Conservation (phyloP, 2,113 vertebrate genomes). For the Melanerpes aurifrons region DNA sequence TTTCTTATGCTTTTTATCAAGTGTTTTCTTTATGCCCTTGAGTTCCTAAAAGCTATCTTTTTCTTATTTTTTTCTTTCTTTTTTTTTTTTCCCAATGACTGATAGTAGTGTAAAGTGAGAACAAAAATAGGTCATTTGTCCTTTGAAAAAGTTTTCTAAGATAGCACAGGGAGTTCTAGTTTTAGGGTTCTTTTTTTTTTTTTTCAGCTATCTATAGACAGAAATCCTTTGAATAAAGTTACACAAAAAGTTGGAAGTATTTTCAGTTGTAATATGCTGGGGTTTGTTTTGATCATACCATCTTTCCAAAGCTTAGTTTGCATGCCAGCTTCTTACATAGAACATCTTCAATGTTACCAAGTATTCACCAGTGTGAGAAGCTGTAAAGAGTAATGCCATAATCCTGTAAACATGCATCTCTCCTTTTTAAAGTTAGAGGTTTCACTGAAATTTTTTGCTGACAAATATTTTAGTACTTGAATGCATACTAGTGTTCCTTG, state of each 20-base stretch:
- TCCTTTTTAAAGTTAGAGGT: not conserved
- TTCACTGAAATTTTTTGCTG: not conserved
- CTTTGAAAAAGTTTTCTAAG: constrained; percentile 62
- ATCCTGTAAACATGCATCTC: not conserved
- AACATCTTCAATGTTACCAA: not conserved
- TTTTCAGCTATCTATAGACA: not conserved
- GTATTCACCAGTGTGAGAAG: not conserved
- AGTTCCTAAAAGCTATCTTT: constrained; percentile 31
- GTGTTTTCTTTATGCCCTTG: constrained; percentile 5
- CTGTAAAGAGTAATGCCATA: not conserved
- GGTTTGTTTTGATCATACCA: not conserved
- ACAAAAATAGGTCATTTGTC: constrained; percentile 41
- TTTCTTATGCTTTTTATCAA: not conserved
- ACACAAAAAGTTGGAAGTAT: not conserved
- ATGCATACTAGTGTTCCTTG: accelerated
- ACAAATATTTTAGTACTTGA: not conserved
- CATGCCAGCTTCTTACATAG: not conserved
- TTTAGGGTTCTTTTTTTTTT: constrained; percentile 21
- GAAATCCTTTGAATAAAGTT: constrained; percentile 20
- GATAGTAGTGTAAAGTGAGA: constrained; percentile 25
- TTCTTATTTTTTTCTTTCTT: not conserved
- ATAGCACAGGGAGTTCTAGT: constrained; percentile 48
- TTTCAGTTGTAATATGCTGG: not conserved
- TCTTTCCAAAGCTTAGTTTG: not conserved
- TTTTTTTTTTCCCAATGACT: constrained; percentile 9